Percentiles rank a stretch among this genome's conserved stretches.
Conservation (phyloP, 2,113 vertebrate species). For the Mirounga angustirostris region DNA sequence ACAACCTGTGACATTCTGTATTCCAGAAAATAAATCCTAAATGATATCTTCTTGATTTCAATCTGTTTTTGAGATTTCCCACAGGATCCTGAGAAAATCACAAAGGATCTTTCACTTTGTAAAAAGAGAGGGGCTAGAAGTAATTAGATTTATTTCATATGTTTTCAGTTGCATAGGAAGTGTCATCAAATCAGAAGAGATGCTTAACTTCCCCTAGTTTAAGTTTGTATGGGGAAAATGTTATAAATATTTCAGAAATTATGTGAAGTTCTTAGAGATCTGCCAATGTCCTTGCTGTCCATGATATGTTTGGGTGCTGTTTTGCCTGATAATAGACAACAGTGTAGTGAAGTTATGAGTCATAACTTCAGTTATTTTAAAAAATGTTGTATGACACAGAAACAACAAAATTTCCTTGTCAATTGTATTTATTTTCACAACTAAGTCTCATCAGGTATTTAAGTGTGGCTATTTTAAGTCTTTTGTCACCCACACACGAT, state of each 20-base stretch:
- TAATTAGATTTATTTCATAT: background rate
- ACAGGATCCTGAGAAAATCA: background rate
- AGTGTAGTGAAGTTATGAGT: background rate
- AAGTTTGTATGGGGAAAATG: background rate
- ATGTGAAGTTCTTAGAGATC: background rate
- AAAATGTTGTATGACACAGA: background rate
- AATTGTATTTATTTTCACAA: background rate
- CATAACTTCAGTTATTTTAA: background rate
- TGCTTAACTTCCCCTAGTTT: background rate
- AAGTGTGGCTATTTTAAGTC: background rate
- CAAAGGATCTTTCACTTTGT: background rate
- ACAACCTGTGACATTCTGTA: slow-evolving; percentile 1
- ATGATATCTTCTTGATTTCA: background rate
- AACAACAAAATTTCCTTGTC: slow-evolving; percentile 14
- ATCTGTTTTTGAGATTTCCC: background rate
- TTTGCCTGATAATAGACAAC: background rate
- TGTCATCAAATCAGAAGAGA: background rate
- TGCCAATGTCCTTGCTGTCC: background rate
- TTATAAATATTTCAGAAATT: slow-evolving; percentile 38
- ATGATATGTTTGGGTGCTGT: background rate
- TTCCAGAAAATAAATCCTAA: slow-evolving; percentile 26
- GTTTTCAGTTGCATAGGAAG: background rate
- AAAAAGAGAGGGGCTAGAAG: background rate
- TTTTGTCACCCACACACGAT: background rate
- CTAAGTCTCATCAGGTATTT: background rate